Base-by-base conservation (phyloP, 2,797 vertebrate genomes). In the Pygocentrus nattereri region DNA sequence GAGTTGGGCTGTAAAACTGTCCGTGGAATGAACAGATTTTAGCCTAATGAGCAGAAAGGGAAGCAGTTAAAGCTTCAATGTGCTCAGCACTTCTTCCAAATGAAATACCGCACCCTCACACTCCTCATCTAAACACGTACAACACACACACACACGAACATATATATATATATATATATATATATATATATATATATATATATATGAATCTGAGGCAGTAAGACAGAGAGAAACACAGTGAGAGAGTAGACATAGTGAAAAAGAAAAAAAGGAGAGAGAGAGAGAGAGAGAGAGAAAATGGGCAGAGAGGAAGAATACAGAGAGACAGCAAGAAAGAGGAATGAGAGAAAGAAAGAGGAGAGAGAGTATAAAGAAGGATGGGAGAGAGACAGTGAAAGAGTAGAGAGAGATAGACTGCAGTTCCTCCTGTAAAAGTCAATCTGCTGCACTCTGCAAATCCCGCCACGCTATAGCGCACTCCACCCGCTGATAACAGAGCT, bases 11-110 rank as follows among this genome's bases (percentile, higher is more conserved):
- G 90, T 94, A 93, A 94, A 93, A 90, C 92, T 93, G 93, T 93
- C 91, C 89, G 82, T 89, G 91, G 91, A 92, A 93, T 89, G 90
- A 93, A 93, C 92, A 93, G 91, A 94, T 94, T 94, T 93, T 92
- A 93, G 91, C 92, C 92, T 94, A 93, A 93, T 94, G 94, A 94
- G 93, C 91, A 92, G 91, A 93, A 91, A 93, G 92, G 91, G 90
- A 92, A 88, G 89, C 89, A 88, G 91, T 93, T 93, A 94, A 91
- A 91, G 91, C 91, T 90, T 91, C 89, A 89, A 93, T 91, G 88
- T 89, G 90, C 92, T 92, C 90, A 94, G 93, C 91, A 93, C 90
- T 94, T 93, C 92, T 90, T 91, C 87, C 91, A 91, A 90, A 93
- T 93, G 91, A 94, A 93, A 94, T 91, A 92, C 88, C 89, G 92